phyloP scores from a whole-genome alignment of 2,888 invertebrate genomes.

The Meliscaeva auricollis region DNA sequence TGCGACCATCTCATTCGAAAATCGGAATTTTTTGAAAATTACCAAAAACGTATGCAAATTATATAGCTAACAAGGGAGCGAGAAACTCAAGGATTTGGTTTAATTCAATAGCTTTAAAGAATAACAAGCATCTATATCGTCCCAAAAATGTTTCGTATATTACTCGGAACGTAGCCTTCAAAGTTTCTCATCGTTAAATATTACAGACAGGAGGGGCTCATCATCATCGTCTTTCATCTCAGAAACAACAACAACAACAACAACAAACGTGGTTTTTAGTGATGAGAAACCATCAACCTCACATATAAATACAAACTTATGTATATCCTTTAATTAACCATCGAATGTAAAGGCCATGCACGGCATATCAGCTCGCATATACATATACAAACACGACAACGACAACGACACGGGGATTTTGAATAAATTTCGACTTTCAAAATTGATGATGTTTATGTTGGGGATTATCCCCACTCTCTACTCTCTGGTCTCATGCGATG shows the following conservation, averaged over 20 bases:
- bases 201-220: conserved; percentile 11
- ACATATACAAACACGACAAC: neutral
- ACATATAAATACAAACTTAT: conserved; percentile 46
- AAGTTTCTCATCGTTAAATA: conserved; percentile 30
- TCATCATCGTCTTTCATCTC: conserved; percentile 26
- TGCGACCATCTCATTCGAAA: conserved; percentile 49
- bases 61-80: neutral
- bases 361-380: neutral
- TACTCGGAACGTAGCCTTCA: neutral
- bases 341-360: conserved; percentile 49
- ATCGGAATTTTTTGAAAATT: conserved; percentile 47
- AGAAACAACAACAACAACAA: conserved; percentile 23
- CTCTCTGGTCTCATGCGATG: conserved; percentile 34
- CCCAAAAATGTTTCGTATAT: neutral
- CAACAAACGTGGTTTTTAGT: conserved; percentile 9
- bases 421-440: conserved; percentile 73
- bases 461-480: conserved; percentile 63
- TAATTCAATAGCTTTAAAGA: conserved; percentile 51
- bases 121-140: neutral
- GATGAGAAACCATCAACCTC: conserved; percentile 43
- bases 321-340: conserved; percentile 66
- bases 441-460: conserved; percentile 73
- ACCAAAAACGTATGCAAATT: neutral
- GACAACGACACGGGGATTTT: conserved; percentile 53
- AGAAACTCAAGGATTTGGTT: neutral